Base-by-base conservation (phyloP, 2,797 vertebrate genomes). In the Sciurus carolinensis region DNA sequence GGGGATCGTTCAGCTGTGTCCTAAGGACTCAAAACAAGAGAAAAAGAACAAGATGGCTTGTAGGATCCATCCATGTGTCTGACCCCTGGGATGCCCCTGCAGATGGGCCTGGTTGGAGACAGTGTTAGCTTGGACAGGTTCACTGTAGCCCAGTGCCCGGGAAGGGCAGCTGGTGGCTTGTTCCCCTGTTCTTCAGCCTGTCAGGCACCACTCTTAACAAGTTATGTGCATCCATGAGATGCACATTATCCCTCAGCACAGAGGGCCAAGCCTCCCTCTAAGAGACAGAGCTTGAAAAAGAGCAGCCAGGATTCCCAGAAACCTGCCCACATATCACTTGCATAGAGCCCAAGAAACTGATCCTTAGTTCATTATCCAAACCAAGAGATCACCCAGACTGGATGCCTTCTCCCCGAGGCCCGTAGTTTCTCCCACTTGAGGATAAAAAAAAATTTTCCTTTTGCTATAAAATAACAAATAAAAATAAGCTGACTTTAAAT, bases 161-260 rank as follows among this genome's bases (percentile, higher is more conserved):
- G 81, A 96, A 98, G 96, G 97, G 96, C 97, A 94, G 93, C 96
- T n/a, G 15, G 84, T 76, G 80, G 79, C 95, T 91, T 97, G 87
- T 82, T 94, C 24, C 82, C 18, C 57, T 94, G 87, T 97, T 97
- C 98, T 94, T 98, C 95, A 97, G 47, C 85, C 73, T 98, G 97
- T 98, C 98, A 90, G 9, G 0, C n/a, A 30, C 83, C 97, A 83
- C 91, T 94, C 94, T 85, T 90, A 88, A 95, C 95, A 97, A 95
- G 95, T 94, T 77, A 85, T 86, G 93, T 17, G 59, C 77, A 84
- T 92, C 86, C 92, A 67, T 33, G 54, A 95, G 83, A 96, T 83
- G 86, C 0, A 12, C 97, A 96, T 89, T 97, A 98, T 77, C 86
- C 90, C 77, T 87, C 57, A 52, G 95, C 84, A 94, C 72, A 76